These are phyloP conservation scores for Melanotaenia boesemani DNA, from an alignment of 2,797 vertebrate species.

Conservation along the genomic window DNA sequence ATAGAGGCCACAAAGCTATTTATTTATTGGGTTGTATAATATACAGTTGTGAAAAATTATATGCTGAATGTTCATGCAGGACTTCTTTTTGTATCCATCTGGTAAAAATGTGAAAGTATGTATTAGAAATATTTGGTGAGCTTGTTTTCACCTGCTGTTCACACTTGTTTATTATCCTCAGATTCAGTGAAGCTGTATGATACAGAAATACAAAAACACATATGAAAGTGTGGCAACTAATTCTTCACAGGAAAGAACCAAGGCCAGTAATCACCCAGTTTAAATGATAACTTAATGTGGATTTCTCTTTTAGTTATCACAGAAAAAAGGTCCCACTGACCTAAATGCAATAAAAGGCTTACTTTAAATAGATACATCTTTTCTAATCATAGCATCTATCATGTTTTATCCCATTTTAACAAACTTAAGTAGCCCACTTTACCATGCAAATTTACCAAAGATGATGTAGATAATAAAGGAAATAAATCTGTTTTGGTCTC, in stretches of 20 bases:
- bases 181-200: neutral
- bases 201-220: neutral
- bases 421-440: neutral
- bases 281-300: neutral
- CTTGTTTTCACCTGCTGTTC: neutral
- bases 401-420: neutral
- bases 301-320: neutral
- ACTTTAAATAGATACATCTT: neutral
- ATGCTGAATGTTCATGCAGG: neutral
- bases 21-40: neutral
- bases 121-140: neutral
- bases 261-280: neutral
- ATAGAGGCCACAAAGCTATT: too few species aligned
- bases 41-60: neutral
- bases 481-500: neutral
- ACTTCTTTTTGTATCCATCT: neutral
- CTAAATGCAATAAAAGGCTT: neutral
- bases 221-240: neutral
- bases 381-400: neutral
- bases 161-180: neutral
- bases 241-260: neutral
- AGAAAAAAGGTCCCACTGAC: neutral
- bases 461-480: neutral
- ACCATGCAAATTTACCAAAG: neutral
- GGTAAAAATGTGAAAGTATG: neutral